A percentile compares a stretch with the other conserved stretches of the same genome.
Evolutionary conservation across 2,888 invertebrate genomes (phyloP).

Genomic region (Pristionchus arcanus): DNA sequence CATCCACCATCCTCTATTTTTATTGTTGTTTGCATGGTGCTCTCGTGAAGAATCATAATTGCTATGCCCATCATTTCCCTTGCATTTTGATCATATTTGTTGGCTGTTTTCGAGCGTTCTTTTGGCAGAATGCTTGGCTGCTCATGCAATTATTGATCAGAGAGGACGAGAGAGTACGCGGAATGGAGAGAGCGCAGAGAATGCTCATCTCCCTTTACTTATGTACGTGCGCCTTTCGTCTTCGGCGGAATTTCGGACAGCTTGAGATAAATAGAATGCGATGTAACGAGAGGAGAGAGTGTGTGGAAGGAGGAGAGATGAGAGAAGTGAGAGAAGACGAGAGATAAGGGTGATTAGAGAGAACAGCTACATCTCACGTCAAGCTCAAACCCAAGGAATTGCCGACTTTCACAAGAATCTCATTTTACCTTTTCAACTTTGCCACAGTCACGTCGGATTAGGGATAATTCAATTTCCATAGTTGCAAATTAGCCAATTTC

Average conservation of each 20-base stretch:
- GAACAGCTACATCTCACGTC: conserved; percentile 10
- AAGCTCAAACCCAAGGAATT: background rate
- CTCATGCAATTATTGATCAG: background rate
- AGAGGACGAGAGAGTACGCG: background rate
- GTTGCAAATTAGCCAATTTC: background rate
- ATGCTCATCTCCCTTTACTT: background rate
- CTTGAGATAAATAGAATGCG: conserved; percentile 49
- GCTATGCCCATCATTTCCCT: background rate
- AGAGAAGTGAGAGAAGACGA: background rate
- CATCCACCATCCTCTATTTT: background rate
- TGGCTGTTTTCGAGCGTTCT: background rate
- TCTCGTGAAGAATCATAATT: background rate
- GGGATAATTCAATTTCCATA: no score
- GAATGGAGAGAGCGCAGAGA: background rate
- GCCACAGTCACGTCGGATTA: background rate
- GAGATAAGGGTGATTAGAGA: background rate
- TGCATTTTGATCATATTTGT: background rate
- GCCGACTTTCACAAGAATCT: background rate
- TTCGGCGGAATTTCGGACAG: conserved; percentile 2
- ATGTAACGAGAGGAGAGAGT: conserved; percentile 39
- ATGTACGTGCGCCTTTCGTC: conserved; percentile 10
- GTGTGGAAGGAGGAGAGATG: conserved; percentile 13
- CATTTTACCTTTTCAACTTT: background rate
- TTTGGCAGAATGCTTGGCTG: background rate
- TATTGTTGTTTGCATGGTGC: conserved; percentile 5